Evolutionary conservation across 1,140 invertebrate genomes (phyloP).

Genomic region (Trichonephila clavipes): DNA sequence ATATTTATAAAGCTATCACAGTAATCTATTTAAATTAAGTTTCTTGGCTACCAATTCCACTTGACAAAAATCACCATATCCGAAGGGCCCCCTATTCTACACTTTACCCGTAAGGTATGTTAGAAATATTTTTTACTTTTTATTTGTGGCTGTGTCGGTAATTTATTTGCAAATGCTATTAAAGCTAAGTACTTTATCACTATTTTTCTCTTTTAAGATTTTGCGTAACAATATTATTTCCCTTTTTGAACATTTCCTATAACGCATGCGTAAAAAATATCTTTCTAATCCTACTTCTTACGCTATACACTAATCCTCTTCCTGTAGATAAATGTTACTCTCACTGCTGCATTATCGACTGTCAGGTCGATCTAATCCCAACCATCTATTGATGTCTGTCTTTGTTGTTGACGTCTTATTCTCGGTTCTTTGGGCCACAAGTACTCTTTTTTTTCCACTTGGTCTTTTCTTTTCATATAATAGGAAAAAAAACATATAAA

Average conservation of each 20-base stretch:
- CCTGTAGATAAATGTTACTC: slow-evolving; percentile 56
- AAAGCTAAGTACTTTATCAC: neutral
- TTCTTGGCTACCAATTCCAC: no score
- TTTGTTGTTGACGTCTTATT: slow-evolving; percentile 45
- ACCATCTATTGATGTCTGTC: slow-evolving; percentile 38
- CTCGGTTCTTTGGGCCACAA: neutral
- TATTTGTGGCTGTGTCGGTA: no score
- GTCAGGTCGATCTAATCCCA: slow-evolving; percentile 32
- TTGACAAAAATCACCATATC: no score
- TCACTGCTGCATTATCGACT: slow-evolving; percentile 48
- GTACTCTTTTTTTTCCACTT: neutral
- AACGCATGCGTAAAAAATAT: slow-evolving; percentile 36
- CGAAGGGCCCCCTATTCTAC: no score
- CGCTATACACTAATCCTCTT: slow-evolving; percentile 51
- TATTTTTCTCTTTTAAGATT: neutral
- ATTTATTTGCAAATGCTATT: no score
- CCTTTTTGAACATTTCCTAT: neutral
- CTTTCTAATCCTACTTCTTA: slow-evolving; percentile 13
- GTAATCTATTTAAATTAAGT: no score
- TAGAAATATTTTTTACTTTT: no score
- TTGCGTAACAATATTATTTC: neutral
- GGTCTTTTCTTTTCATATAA: neutral
- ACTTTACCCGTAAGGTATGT: neutral
- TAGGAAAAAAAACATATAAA: neutral
- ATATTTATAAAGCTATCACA: no score